Evolutionary conservation across 1,140 invertebrate genomes (phyloP), one percentile per base, ranked within the genome.

Genomic region (Drosophila tani): DNA sequence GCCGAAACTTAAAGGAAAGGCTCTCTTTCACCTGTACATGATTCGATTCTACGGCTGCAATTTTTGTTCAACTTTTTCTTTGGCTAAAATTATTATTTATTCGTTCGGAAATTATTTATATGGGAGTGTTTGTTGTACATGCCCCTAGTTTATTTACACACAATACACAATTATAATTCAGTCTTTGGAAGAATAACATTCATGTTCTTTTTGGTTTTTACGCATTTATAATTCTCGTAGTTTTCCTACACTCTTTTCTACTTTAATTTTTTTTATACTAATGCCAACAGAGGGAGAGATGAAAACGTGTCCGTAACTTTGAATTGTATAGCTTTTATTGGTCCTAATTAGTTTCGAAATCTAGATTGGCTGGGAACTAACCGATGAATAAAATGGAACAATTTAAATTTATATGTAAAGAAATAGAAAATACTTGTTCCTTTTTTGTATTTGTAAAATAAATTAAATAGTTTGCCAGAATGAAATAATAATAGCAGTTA

Each of bases 121-220:
- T 43, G n/a, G 56, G 41, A 68, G 46, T 49, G 46, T 50, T 27
- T 66, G 55, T 45, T 66, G 38, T 69, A 66, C 47, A 51, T 69
- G 65, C 57, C 66, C 58, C 79, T 90, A 79, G 55, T 75, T 69
- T 88, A 88, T 88, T 82, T 88, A 88, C 85, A 88, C 80, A 71
- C 74, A 79, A 87, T 88, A 81, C 81, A 84, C 85, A 82, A 84
- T 84, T 79, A 79, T 75, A 88, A 88, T 88, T 88, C 85, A 88
- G 85, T 88, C 85, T 88, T 88, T 88, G 85, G 85, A 88, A 88
- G 85, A 88, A 88, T 88, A 88, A 88, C 85, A 88, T 88, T 90
- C 67, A 90, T 84, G 75, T 84, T 84, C 57, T 55, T 88, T 88
- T 86, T 58, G 66, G 51, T 74, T 63, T 49, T 43, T 59, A 53